A percentile compares a stretch with the other conserved stretches of the same genome.
These are phyloP conservation scores for Nesogale talazaci DNA, from an alignment of 2,113 vertebrate genomes.

Conservation along the genomic window DNA sequence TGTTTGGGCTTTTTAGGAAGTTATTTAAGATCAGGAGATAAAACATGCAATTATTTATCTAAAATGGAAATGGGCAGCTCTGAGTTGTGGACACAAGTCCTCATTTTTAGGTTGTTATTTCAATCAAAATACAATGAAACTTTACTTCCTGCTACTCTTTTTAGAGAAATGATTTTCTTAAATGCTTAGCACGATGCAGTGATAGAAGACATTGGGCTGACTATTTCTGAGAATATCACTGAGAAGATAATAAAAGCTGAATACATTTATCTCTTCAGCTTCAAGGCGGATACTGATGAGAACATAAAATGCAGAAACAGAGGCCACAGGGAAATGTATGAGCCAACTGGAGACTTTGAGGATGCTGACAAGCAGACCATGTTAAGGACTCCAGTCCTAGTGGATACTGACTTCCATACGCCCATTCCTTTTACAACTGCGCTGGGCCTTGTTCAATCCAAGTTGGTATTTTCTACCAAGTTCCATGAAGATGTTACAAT, in stretches of 20 bases:
- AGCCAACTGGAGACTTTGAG: background rate
- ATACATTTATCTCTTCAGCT: constrained; percentile 58
- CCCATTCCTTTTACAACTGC: constrained; percentile 27
- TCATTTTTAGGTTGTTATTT: constrained; percentile 49
- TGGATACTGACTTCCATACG: constrained; percentile 6
- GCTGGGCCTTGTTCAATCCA: background rate
- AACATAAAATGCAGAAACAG: background rate
- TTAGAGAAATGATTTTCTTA: constrained; percentile 70
- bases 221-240: constrained; percentile 59
- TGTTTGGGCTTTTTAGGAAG: constrained; percentile 71
- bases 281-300: constrained; percentile 1
- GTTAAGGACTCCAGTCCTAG: background rate
- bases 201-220: constrained; percentile 60
- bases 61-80: constrained; percentile 73
- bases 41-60: constrained; percentile 74
- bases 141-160: constrained; percentile 72
- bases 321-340: background rate
- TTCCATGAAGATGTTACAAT: constrained; percentile 68
- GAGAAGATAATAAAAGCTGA: constrained; percentile 54
- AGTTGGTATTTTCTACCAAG: constrained; percentile 73
- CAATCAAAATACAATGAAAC: constrained; percentile 69
- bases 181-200: constrained; percentile 39
- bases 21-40: constrained; percentile 78
- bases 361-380: background rate
- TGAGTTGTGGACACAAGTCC: constrained; percentile 65